Conservation (phyloP, 2,797 vertebrate genomes). For the Rallus crepitans region DNA sequence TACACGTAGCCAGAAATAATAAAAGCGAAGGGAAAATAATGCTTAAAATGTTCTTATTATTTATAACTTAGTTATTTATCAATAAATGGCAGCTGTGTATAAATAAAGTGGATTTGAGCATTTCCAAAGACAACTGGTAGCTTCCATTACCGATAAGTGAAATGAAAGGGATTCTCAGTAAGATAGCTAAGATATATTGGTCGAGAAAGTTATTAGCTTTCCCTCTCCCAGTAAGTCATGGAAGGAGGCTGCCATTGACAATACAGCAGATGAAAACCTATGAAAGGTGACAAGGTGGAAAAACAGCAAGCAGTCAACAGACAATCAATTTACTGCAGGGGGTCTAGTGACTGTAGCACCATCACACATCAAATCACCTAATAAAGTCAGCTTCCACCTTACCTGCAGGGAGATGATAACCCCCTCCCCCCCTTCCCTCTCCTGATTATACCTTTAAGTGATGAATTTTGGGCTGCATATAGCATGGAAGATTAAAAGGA, state of each 20-base stretch:
- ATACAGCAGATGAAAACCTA: background rate
- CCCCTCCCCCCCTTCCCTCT: background rate
- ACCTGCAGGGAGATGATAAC: background rate
- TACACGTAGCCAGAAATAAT: background rate
- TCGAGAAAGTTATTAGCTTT: background rate
- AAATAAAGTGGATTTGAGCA: background rate
- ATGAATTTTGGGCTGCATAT: background rate
- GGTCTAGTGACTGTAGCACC: background rate
- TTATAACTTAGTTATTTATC: constrained; percentile 2
- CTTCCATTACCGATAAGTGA: background rate
- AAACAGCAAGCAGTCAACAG: background rate
- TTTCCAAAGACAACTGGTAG: background rate
- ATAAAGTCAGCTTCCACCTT: background rate
- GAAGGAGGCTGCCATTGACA: constrained; percentile 7
- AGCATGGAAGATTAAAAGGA: background rate
- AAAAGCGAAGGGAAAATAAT: background rate
- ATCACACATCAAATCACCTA: background rate
- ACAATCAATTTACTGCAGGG: constrained; percentile 28
- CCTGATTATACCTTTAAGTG: background rate
- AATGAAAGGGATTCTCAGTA: background rate
- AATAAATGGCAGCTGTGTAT: background rate
- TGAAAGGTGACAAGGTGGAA: constrained; percentile 28
- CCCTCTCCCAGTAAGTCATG: background rate
- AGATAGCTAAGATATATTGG: background rate
- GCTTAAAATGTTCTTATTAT: background rate